Base-by-base conservation (phyloP, 64 coral and sea anemone species). In the Exaiptasia diaphana region DNA sequence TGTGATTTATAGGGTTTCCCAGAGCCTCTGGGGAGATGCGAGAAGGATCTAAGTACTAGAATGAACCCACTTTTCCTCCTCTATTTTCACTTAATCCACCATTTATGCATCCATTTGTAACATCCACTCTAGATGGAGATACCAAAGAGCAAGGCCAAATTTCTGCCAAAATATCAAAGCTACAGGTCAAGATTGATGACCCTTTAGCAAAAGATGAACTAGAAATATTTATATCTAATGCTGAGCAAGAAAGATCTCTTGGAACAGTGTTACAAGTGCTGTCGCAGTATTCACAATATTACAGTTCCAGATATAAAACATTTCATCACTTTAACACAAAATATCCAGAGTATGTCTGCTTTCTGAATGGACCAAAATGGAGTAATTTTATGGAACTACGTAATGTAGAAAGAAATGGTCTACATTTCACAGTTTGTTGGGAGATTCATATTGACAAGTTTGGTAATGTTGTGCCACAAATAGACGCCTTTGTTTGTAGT, bases 271-370 rank as follows among this genome's bases (percentile, higher is more conserved):
- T 95, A 30, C 63, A 67, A 73, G 79, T 24, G 41, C 58, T 95
- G 20, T 58, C 78, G 35, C 83, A 93, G 46, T 93, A 93, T 77
- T 46, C 57, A 9, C 49, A 74, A 5, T 88, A 85, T 77, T 64
- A 83, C 26, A 71, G 57, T 28, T 54, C 75, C 42, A 82, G 90
- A 54, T 30, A 63, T n/a, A 77, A 56, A 64, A 83, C 90, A 42
- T 93, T 82, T 46, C 39, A 36, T 24, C 90, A 93, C 38, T 93
- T 93, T 50, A 83, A 83, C 25, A 48, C 50, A 50, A 93, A 93
- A 68, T 93, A 93, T 24, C 90, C 90, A 20, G 76, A 93, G 9
- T 18, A 33, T 58, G 78, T 88, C 12, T 67, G 73, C 32, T 45
- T 93, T 18, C 28, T 87, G 27, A 38, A 45, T 67, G 35, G 28